A percentile compares a stretch with the other conserved stretches of the same genome.
These are phyloP conservation scores for Gymnarchus niloticus DNA, from an alignment of 2,113 vertebrate genomes.

Conservation along the genomic window DNA sequence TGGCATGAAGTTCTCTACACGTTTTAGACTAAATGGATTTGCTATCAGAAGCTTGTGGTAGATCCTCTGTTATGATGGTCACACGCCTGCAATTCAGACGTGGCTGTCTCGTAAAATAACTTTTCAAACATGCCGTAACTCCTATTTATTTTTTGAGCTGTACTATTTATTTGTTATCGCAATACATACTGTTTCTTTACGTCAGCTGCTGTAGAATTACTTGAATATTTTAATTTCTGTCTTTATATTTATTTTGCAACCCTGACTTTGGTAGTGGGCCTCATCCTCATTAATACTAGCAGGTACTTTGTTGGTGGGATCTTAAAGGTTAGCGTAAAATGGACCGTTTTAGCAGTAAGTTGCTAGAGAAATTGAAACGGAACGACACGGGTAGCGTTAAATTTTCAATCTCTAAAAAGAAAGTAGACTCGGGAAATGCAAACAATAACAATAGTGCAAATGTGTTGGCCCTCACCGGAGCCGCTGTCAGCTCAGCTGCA, in stretches of 20 bases:
- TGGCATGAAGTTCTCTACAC: slow-evolving; percentile 30
- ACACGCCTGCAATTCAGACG: slow-evolving; percentile 19
- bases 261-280: slow-evolving; percentile 24
- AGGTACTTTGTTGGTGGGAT: slow-evolving; percentile 15
- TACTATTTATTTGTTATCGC: slow-evolving; percentile 54
- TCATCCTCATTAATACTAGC: slow-evolving; percentile 15
- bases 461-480: slow-evolving; percentile 27
- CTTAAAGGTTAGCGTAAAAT: slow-evolving; percentile 44
- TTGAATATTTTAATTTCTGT: slow-evolving; percentile 37
- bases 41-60: slow-evolving; percentile 22
- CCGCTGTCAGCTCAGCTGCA: not conserved
- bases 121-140: slow-evolving; percentile 51
- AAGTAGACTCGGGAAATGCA: slow-evolving; percentile 63
- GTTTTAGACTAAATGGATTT: slow-evolving; percentile 41
- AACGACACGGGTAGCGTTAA: slow-evolving; percentile 77
- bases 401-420: slow-evolving; percentile 73
- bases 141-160: slow-evolving; percentile 53
- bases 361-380: slow-evolving; percentile 74
- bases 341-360: slow-evolving; percentile 75
- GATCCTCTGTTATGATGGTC: slow-evolving; percentile 43
- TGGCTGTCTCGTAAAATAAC: slow-evolving; percentile 46
- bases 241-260: slow-evolving; percentile 46
- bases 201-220: slow-evolving; percentile 42
- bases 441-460: slow-evolving; percentile 62
- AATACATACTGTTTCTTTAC: slow-evolving; percentile 17